Base-by-base conservation (phyloP, 2,888 invertebrate species). In the Ypsolopha sequella region DNA sequence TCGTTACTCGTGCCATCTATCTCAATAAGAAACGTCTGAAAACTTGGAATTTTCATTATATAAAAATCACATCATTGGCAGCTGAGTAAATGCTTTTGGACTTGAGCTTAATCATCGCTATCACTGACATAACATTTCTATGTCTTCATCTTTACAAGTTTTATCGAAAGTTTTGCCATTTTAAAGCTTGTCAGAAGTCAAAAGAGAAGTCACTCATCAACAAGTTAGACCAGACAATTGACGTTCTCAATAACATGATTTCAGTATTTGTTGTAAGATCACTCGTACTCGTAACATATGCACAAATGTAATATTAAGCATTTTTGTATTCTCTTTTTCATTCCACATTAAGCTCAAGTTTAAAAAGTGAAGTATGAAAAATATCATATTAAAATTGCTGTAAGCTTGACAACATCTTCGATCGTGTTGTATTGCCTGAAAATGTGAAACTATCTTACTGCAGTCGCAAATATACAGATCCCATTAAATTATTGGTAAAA, bases 1-100 rank as follows among this genome's bases (percentile, higher is more conserved):
- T 14, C 14, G 6, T 24, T n/a, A 38, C 38, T 38, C n/a, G 38
- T 38, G 8, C 38, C 2, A 8, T 38, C 8, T n/a, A 8, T 38
- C 8, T 38, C 9, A 38, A 38, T 38, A 38, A 8, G 38, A 38
- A 10, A 2, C 38, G 38, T 2, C n/a, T 2, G n/a, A 8, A 41
- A 6, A 13, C 41, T n/a, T 7, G 41, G 10, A 13, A 13, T 41
- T 41, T n/a, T 2, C 41, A 41, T 43, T 43, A 36, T 52, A 47
- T 47, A 2, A 3, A 24, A 24, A 24, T 24, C 24, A 24, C 62
- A 73, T 75, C 72, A 73, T 82, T 80, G 80, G 68, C 77, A 75
- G 74, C 61, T 65, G 67, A 67, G 68, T 61, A 33, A 45, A 63
- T 64, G 73, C 74, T 75, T 76, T 76, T 73, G 76, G 80, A 82